Base-by-base conservation (phyloP, 2,113 vertebrate genomes). In the Pelodiscus sinensis region DNA sequence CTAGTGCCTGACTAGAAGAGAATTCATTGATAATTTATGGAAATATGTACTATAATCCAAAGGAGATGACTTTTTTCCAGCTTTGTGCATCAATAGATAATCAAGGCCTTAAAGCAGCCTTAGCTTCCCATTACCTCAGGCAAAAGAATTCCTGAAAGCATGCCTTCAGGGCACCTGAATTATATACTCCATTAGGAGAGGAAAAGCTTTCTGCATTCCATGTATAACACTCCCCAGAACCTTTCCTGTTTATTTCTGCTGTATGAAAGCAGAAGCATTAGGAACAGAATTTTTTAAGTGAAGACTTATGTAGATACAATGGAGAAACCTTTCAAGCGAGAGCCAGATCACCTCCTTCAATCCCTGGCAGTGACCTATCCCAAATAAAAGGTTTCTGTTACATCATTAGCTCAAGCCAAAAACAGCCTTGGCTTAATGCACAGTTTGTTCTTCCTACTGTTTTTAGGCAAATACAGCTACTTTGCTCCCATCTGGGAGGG, bases 1-100 rank as follows among this genome's bases (percentile, higher is more conserved):
- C 97, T 98, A 97, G 94, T 98, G 98, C 98, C 98, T 98, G 97
- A 97, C 91, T 97, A 94, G 97, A 98, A 98, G 98, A 98, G 96
- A 98, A 98, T 98, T 99, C 99, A 99, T 99, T 98, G 99, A 99
- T 99, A 99, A 99, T 99, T 99, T 99, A 99, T 99, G 99, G 98
- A 99, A 99, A 99, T 99, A 99, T 99, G 99, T 98, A 98, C 98
- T 98, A 98, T 99, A 99, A 99, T 99, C 98, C 98, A 98, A 98
- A 97, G 98, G 98, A 99, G 99, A 99, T 99, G 98, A 99, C 98
- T 99, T 99, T 99, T 98, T 99, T 98, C 98, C 98, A 99, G 99
- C 98, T 98, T 98, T 98, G 98, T 98, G 98, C 99, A 99, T 99
- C 99, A 99, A 99, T 99, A 98, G 99, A 99, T 99, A 99, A 99